Evolutionary conservation across 1,140 invertebrate genomes (phyloP).

Genomic region (Nomia melanderi): DNA sequence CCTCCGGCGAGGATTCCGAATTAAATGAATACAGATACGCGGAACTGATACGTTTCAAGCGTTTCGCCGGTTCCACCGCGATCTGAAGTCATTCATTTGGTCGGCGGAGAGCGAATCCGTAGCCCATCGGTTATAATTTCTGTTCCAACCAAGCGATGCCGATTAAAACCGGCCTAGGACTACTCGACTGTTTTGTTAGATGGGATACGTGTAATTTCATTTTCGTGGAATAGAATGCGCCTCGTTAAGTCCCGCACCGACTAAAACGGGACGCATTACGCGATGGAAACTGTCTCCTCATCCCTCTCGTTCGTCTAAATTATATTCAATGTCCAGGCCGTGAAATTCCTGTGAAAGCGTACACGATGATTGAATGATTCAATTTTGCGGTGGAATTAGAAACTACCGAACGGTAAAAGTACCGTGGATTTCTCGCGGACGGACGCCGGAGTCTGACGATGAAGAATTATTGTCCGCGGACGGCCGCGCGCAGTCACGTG

Average conservation of each 20-base stretch:
- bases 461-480: too few relatives aligned
- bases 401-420: neutral
- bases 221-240: slow-evolving; percentile 15
- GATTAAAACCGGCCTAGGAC: slow-evolving; percentile 35
- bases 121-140: slow-evolving; percentile 28
- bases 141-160: neutral
- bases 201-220: slow-evolving; percentile 35
- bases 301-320: slow-evolving; percentile 19
- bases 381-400: neutral
- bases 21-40: slow-evolving; percentile 69
- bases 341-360: neutral
- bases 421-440: too few relatives aligned
- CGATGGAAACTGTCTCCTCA: slow-evolving; percentile 5
- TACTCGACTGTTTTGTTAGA: slow-evolving; percentile 33
- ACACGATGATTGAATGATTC: neutral
- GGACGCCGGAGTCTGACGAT: too few relatives aligned
- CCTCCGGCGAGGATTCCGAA: slow-evolving; percentile 58
- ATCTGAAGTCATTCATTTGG: slow-evolving; percentile 10
- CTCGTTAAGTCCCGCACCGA: slow-evolving; percentile 27
- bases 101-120: slow-evolving; percentile 22
- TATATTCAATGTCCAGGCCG: slow-evolving; percentile 3
- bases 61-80: slow-evolving; percentile 12
- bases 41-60: slow-evolving; percentile 63
- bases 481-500: too few relatives aligned
- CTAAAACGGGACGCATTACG: slow-evolving; percentile 12